Evolutionary conservation across 2,888 invertebrate species (phyloP).

Genomic region (Sipunculus nudus): DNA sequence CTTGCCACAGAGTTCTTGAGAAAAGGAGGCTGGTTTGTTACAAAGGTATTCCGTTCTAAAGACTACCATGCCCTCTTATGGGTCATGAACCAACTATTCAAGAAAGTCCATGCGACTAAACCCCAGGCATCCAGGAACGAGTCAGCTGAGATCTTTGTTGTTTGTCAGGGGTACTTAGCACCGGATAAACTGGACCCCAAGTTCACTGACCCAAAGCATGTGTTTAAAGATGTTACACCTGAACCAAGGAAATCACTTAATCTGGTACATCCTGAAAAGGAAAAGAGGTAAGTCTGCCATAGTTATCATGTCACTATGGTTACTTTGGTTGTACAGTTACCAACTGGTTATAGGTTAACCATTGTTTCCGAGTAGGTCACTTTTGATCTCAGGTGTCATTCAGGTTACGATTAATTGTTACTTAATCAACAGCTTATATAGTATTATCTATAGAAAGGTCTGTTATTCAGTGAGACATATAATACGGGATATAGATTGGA

Average conservation of each 20-base stretch:
- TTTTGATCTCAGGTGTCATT: too few species aligned
- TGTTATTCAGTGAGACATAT: too few species aligned
- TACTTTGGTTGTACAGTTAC: too few species aligned
- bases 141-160: conserved; percentile 99
- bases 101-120: conserved; percentile 94
- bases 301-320: too few species aligned
- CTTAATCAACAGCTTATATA: too few species aligned
- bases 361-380: too few species aligned
- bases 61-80: conserved; percentile 95
- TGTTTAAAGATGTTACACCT: conserved; percentile 84
- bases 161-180: conserved; percentile 92
- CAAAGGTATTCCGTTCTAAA: conserved; percentile 97
- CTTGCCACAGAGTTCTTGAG: conserved; percentile 88
- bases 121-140: conserved; percentile 98
- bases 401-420: too few species aligned
- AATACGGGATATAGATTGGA: too few species aligned
- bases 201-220: conserved; percentile 91
- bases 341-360: too few species aligned
- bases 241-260: conserved; percentile 48
- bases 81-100: conserved; percentile 96
- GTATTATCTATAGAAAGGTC: too few species aligned
- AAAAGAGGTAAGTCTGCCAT: conserved; percentile 52
- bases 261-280: conserved; percentile 60
- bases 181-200: conserved; percentile 89
- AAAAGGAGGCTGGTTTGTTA: conserved; percentile 95